Evolutionary conservation across 2,888 invertebrate genomes (phyloP), one percentile per base, ranked within the genome.

Genomic region (Metalampra italica): DNA sequence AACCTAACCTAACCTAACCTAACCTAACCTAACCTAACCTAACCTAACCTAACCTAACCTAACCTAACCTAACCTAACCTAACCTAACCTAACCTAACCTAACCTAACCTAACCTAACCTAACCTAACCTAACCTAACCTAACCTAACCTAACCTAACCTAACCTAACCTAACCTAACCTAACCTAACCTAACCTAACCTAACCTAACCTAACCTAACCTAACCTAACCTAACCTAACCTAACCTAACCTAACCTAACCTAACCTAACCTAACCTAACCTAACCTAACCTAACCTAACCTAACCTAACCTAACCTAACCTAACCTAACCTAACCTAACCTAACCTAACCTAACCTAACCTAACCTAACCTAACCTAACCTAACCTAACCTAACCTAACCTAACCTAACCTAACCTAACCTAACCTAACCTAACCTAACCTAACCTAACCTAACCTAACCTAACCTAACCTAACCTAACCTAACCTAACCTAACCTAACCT

Each of bases 41-140:
- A 52, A 52, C 54, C 54, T 54, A 52, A 52, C 54, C 54, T 54
- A 52, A 52, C 54, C 54, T 54, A 52, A 52, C 54, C 54, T 54
- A 52, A 52, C 54, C 54, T 50, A 52, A 51, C 54, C 54, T 52
- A 50, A 50, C 52, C 52, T 52, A 50, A 50, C 52, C 52, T 54
- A 50, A 52, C 52, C 52, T 52, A 49, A 49, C 50, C 50, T 54
- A 50, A 49, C 52, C 50, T 52, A 47, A 47, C 48, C 48, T 48
- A 48, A 48, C 48, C 48, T 48, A 48, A 48, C 48, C 48, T 48
- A 48, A 48, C 48, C 48, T 48, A 48, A 48, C 48, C 48, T 48
- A 48, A 48, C 48, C 48, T 48, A 48, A 48, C 48, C 48, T 48
- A 48, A 48, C 48, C 48, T 48, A 48, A 48, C 48, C 48, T 48